A percentile compares a stretch with the other conserved stretches of the same genome.
Evolutionary conservation across 2,888 invertebrate genomes (phyloP).

Genomic region (Nesidiocoris tenuis): DNA sequence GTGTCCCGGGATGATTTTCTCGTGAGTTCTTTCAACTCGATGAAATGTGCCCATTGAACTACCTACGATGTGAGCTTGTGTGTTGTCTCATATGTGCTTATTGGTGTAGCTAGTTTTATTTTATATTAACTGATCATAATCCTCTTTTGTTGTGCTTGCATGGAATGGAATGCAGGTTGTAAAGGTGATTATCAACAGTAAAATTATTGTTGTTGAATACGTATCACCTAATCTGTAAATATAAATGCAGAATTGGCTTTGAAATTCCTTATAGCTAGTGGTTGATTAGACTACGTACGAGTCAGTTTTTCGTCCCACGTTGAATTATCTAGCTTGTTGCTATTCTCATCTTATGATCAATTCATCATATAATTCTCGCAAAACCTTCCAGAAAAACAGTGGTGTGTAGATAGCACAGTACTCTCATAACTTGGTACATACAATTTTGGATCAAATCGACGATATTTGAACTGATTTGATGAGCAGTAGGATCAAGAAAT

Average conservation of each 20-base stretch:
- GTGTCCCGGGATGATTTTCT: too few relatives aligned
- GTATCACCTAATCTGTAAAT: conserved; percentile 25
- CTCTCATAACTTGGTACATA: too few relatives aligned
- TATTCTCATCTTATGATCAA: neutral
- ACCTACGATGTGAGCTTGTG: conserved; percentile 28
- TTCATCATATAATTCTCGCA: too few relatives aligned
- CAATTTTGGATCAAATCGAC: too few relatives aligned
- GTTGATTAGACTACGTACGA: neutral
- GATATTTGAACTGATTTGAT: too few relatives aligned
- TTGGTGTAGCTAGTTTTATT: conserved; percentile 44
- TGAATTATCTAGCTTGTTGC: neutral
- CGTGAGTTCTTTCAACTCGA: too few relatives aligned
- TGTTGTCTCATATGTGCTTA: conserved; percentile 46
- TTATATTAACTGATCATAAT: conserved; percentile 44
- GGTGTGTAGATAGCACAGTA: too few relatives aligned
- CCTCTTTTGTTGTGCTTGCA: conserved; percentile 53
- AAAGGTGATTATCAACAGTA: conserved; percentile 52
- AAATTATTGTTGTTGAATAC: conserved; percentile 19
- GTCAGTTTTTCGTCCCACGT: neutral
- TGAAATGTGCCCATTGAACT: too few relatives aligned
- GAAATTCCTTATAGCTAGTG: neutral
- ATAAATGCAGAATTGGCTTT: conserved; percentile 19
- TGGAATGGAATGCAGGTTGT: conserved; percentile 52
- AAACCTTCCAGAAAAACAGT: too few relatives aligned
- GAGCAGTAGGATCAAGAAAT: too few relatives aligned